Conservation (phyloP, 1,140 invertebrate species). For the Rhyzopertha dominica region DNA sequence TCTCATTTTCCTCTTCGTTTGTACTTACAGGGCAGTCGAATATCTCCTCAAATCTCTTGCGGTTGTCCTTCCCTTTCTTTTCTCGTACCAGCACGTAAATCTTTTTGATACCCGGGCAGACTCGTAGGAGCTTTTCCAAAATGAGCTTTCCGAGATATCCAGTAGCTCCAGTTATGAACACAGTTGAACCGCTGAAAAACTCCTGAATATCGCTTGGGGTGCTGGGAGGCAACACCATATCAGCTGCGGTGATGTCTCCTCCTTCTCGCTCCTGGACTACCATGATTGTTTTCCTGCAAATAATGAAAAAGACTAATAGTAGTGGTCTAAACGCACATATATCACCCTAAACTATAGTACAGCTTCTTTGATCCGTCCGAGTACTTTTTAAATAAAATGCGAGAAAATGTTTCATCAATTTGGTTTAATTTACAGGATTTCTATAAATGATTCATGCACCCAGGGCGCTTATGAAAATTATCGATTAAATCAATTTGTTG, state of each 20-base stretch:
- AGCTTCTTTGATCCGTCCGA: too few species aligned
- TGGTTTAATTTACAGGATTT: too few species aligned
- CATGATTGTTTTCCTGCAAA: slow-evolving; percentile 9
- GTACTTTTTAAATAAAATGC: too few species aligned
- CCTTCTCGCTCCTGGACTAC: slow-evolving; percentile 12
- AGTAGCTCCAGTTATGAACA: slow-evolving; percentile 54
- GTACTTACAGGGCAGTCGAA: slow-evolving; percentile 58
- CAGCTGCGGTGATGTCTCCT: slow-evolving; percentile 18
- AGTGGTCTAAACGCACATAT: too few species aligned
- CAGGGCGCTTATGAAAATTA: too few species aligned
- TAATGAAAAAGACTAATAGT: too few species aligned
- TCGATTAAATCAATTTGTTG: too few species aligned
- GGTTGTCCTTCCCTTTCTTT: slow-evolving; percentile 67
- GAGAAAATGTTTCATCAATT: too few species aligned
- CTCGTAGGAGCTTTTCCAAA: slow-evolving; percentile 43
- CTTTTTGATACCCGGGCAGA: slow-evolving; percentile 54
- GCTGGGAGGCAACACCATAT: slow-evolving; percentile 16
- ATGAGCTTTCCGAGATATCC: slow-evolving; percentile 67
- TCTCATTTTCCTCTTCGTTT: too few species aligned
- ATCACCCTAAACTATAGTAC: too few species aligned
- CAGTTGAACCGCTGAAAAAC: slow-evolving; percentile 44
- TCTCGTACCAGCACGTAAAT: slow-evolving; percentile 72
- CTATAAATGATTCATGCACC: too few species aligned
- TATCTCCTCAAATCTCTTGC: slow-evolving; percentile 56
- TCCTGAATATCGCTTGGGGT: slow-evolving; percentile 25